Base-by-base conservation (phyloP, 1,140 invertebrate species). In the Oscheius sp. region DNA sequence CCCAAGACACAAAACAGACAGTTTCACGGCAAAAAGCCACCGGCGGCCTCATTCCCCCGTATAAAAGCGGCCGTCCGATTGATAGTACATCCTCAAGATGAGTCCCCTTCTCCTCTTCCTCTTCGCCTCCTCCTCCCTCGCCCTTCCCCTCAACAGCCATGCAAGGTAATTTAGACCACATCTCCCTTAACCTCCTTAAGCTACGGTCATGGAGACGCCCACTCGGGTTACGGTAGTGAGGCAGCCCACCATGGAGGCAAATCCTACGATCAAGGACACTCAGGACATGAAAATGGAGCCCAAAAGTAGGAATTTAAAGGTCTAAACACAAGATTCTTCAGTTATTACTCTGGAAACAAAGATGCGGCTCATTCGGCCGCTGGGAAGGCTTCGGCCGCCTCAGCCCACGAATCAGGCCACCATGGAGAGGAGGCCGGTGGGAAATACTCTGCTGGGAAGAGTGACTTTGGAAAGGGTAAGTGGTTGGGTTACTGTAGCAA, bases 401-500 rank as follows among this genome's bases (percentile, higher is more conserved):
- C 66, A 26, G 68, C 45, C 10, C 67, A 71, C 68, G 59, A 71
- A 29, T 35, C 34, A 23, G 23, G 69, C 7, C 26, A 29, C 66
- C 45, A 26, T 26, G 26, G 23, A 35, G 46, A 38, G 13, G 66
- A 46, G 62, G 46, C 45, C 10, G 66, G 45, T 29, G 10, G 18
- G 29, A 68, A 68, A 34, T 59, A 71, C 61, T 32, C 20, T n/a
- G 65, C 49, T 26, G 68, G 32, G 32, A 28, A 42, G 23, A 71
- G 68, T 34, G 64, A 71, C 36, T 71, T 61, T 36, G 68, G 68
- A 31, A 71, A 71, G 42, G 68, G 68, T 71, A 18, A n/a, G n/a
- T n/a, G n/a, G n/a, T n/a, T n/a, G n/a, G n/a, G n/a, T n/a, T n/a
- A n/a, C n/a, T n/a, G n/a, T n/a, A n/a, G n/a, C n/a, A n/a, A n/a